A percentile compares a stretch with the other conserved stretches of the same genome.
phyloP scores from a whole-genome alignment of 2,797 vertebrate species.

The Lycodopsis pacificus region DNA sequence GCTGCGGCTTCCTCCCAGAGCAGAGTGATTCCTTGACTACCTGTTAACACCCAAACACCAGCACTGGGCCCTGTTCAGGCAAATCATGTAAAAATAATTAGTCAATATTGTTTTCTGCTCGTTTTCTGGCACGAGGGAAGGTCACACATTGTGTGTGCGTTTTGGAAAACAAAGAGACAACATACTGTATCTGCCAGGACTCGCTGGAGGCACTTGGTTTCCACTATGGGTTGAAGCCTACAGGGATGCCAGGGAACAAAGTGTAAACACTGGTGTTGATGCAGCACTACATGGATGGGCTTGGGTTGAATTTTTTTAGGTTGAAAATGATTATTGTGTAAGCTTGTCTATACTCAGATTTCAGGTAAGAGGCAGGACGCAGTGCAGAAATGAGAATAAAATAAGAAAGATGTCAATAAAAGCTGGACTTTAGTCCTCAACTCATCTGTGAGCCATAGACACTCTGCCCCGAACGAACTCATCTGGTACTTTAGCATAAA shows the following conservation, averaged over 20 bases:
- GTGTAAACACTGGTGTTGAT: constrained; percentile 40
- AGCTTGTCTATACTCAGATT: background rate
- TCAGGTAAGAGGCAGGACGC: background rate
- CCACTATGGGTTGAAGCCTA: constrained; percentile 27
- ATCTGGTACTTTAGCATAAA: background rate
- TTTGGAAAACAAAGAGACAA: constrained; percentile 49
- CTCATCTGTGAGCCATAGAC: background rate
- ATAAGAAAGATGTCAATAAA: background rate
- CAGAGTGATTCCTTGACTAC: background rate
- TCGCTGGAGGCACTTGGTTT: constrained; percentile 44
- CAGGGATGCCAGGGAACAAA: constrained; percentile 26
- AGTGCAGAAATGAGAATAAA: background rate
- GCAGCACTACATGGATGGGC: constrained; percentile 2
- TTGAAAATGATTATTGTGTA: background rate
- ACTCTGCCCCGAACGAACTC: background rate
- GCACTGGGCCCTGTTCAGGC: constrained; percentile 7
- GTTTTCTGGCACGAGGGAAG: constrained; percentile 21
- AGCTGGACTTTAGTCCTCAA: background rate
- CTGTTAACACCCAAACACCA: constrained; percentile 12
- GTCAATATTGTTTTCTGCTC: constrained; percentile 4
- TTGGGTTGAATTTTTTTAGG: background rate
- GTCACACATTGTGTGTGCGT: constrained; percentile 4
- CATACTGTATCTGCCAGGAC: constrained; percentile 25
- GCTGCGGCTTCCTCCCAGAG: constrained; percentile 3
- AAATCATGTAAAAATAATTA: constrained; percentile 6